Evolutionary conservation across 2,888 invertebrate genomes (phyloP).

Genomic region (Xestia xanthographa): DNA sequence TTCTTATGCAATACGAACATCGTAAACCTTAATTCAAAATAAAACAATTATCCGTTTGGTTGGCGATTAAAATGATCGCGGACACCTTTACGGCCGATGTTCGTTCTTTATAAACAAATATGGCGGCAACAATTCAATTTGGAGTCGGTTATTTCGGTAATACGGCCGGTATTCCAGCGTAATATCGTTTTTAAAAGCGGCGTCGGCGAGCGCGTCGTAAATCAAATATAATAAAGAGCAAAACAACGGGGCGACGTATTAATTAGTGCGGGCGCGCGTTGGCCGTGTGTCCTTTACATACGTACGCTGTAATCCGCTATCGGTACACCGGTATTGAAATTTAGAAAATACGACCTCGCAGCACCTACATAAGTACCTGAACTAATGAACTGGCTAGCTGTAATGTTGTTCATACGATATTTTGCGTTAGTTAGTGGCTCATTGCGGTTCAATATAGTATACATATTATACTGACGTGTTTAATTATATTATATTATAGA

Average conservation of each 20-base stretch:
- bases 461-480: neutral
- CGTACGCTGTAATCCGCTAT: constrained; percentile 61
- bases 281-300: constrained; percentile 51
- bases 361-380: constrained; percentile 19
- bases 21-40: constrained; percentile 70
- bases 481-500: too few relatives aligned
- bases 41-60: constrained; percentile 73
- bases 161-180: constrained; percentile 76
- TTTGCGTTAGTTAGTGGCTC: neutral
- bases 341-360: constrained; percentile 76
- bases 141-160: constrained; percentile 82
- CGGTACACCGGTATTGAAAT: constrained; percentile 78
- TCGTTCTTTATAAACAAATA: constrained; percentile 82
- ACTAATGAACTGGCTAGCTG: neutral
- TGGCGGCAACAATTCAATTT: constrained; percentile 82
- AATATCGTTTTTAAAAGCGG: constrained; percentile 85
- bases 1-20: constrained; percentile 35
- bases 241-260: constrained; percentile 83
- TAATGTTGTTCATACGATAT: neutral
- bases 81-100: constrained; percentile 76
- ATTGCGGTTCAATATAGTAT: neutral
- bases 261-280: constrained; percentile 77
- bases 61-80: constrained; percentile 76
- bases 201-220: constrained; percentile 75
- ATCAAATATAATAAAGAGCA: constrained; percentile 86